Conservation (phyloP, 2,113 vertebrate species). For the Dunckerocampus dactyliophorus region DNA sequence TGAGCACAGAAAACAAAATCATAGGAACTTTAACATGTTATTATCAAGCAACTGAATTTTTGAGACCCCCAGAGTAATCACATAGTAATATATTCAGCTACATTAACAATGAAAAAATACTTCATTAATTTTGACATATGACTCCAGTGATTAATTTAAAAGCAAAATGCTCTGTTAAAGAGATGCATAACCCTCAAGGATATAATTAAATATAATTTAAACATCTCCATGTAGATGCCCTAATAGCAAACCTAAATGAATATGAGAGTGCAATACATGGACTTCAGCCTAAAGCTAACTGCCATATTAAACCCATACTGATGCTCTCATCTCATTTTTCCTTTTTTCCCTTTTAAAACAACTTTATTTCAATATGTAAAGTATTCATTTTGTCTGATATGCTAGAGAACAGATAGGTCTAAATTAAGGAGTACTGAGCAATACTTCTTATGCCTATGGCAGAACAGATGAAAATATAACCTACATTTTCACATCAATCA, state of each 20-base stretch:
- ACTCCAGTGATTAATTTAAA: conserved; percentile 35
- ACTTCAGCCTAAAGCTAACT: conserved; percentile 58
- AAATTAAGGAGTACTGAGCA: too few species aligned
- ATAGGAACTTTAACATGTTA: conserved; percentile 1
- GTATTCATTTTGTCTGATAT: too few species aligned
- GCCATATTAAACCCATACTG: conserved; percentile 55
- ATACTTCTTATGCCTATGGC: neutral
- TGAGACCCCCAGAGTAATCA: conserved; percentile 8
- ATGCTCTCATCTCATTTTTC: conserved; percentile 23
- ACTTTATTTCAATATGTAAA: neutral
- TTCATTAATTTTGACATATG: conserved; percentile 28
- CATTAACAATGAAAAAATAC: conserved; percentile 30
- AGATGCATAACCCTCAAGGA: conserved; percentile 54
- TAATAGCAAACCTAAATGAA: conserved; percentile 55
- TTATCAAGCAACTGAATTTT: conserved; percentile 22
- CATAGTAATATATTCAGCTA: conserved; percentile 10
- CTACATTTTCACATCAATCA: neutral
- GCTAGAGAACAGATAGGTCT: too few species aligned
- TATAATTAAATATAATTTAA: conserved; percentile 57
- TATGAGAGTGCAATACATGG: conserved; percentile 55
- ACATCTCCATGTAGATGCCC: conserved; percentile 59
- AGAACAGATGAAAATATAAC: conserved; percentile 20
- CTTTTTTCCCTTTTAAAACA: neutral
- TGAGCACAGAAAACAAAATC: neutral
- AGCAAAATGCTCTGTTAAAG: conserved; percentile 41